phyloP scores from a whole-genome alignment of 2,888 invertebrate species.

The Ischnus inquisitorius region DNA sequence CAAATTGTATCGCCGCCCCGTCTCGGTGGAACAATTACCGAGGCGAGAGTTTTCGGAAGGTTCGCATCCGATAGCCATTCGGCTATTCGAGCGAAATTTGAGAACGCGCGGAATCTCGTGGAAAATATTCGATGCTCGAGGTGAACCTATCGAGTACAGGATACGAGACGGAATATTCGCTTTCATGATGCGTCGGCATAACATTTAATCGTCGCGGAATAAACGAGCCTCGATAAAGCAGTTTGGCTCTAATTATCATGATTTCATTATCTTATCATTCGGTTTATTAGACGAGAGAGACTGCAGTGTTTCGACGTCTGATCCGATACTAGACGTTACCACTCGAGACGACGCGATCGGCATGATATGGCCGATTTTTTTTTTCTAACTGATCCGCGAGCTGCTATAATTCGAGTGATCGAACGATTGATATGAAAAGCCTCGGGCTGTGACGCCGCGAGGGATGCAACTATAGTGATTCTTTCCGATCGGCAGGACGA shows the following conservation, averaged over 20 bases:
- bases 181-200: too few species aligned
- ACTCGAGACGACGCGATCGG: neutral
- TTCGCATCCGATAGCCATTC: neutral
- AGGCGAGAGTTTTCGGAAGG: neutral
- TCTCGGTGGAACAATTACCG: neutral
- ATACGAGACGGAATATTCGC: too few species aligned
- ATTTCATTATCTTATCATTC: too few species aligned
- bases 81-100: neutral
- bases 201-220: too few species aligned
- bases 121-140: too few species aligned
- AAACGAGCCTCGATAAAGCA: too few species aligned
- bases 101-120: neutral
- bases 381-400: neutral
- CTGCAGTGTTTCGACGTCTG: neutral
- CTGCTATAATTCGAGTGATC: neutral
- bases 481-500: slow-evolving; percentile 18
- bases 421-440: slow-evolving; percentile 29
- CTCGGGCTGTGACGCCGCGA: slow-evolving; percentile 20
- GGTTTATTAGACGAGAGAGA: too few species aligned
- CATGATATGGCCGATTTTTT: neutral
- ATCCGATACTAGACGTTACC: slow-evolving; percentile 2
- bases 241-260: too few species aligned
- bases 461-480: neutral
- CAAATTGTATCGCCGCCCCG: slow-evolving; percentile 76
- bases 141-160: too few species aligned